These are phyloP conservation scores for Microcebus lehilahytsara DNA, from an alignment of 2,113 vertebrate genomes.

Conservation along the genomic window DNA sequence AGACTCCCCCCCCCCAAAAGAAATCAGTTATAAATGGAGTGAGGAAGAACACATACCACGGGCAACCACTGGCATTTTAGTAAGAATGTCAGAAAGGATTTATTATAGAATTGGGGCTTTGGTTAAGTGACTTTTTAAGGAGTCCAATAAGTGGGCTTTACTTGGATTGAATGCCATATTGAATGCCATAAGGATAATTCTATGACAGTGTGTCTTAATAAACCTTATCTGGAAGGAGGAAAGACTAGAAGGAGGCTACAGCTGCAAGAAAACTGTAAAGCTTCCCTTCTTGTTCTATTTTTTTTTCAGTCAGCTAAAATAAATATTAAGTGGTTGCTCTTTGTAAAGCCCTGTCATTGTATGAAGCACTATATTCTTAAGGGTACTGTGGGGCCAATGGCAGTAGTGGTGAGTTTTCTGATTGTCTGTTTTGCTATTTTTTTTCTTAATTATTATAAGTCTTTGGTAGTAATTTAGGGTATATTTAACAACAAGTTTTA, in stretches of 20 bases:
- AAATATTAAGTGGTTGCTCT: neutral
- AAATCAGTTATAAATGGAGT: neutral
- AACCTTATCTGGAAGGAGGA: neutral
- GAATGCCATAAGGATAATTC: neutral
- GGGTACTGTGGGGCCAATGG: neutral
- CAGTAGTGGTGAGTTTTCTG: neutral
- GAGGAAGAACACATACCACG: neutral
- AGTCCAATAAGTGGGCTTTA: neutral
- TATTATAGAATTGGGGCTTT: neutral
- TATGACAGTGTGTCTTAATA: neutral
- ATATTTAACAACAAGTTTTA: slow-evolving; percentile 25
- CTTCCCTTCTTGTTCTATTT: neutral
- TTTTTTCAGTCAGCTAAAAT: neutral
- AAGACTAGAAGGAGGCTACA: neutral
- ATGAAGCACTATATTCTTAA: neutral
- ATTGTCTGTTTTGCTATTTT: neutral
- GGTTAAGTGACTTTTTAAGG: neutral
- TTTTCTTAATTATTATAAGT: neutral
- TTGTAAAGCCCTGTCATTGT: neutral
- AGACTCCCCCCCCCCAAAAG: neutral
- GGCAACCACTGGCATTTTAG: neutral
- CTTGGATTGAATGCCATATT: neutral
- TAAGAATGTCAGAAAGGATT: neutral
- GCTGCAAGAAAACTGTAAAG: neutral
- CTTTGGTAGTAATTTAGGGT: neutral